Percentiles rank a stretch among this genome's conserved stretches.
These are phyloP conservation scores for Archivesica marissinica DNA, from an alignment of 1,140 invertebrate species.

Conservation along the genomic window DNA sequence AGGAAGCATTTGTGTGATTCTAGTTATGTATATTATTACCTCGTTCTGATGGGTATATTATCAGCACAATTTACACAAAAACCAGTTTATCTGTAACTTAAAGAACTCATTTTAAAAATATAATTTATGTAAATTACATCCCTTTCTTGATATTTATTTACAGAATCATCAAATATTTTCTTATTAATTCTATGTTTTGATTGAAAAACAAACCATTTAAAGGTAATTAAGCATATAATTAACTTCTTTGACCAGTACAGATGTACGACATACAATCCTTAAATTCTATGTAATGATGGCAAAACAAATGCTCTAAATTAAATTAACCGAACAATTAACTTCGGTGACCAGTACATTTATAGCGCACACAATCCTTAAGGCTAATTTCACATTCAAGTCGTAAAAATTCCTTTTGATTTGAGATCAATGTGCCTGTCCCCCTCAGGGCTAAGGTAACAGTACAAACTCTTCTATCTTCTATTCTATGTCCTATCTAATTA, in stretches of 20 bases:
- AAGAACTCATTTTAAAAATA: no score
- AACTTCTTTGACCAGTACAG: background rate
- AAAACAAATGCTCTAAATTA: background rate
- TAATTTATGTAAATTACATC: no score
- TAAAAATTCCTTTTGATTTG: constrained; percentile 12
- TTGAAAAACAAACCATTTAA: constrained; percentile 1
- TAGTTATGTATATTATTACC: no score
- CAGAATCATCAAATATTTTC: no score
- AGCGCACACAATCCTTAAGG: background rate
- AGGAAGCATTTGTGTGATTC: no score
- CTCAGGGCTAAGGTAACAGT: constrained; percentile 6
- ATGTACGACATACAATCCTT: background rate
- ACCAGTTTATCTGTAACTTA: no score
- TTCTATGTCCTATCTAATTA: no score
- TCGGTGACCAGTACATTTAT: background rate
- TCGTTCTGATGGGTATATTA: no score
- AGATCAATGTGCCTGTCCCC: constrained; percentile 14
- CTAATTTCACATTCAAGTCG: background rate
- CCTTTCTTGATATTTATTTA: no score
- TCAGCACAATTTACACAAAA: no score
- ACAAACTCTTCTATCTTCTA: constrained; percentile 1
- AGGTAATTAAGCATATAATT: background rate
- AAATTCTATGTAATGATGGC: no score
- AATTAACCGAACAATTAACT: background rate
- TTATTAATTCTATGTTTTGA: no score